These are phyloP conservation scores for Philonicus albiceps DNA, from an alignment of 2,888 invertebrate species.

Conservation along the genomic window DNA sequence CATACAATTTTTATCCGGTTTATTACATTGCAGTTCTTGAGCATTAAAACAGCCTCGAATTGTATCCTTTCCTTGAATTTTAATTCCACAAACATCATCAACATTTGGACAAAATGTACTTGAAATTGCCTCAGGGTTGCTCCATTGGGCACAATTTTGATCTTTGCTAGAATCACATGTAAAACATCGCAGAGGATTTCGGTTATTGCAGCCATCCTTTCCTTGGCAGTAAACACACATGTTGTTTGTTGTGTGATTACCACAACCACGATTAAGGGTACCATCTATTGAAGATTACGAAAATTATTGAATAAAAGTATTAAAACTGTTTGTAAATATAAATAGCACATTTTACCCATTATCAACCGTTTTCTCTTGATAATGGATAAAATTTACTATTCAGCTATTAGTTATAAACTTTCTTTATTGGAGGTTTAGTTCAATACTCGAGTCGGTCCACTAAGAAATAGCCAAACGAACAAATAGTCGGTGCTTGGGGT, in stretches of 20 bases:
- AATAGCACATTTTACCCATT: too few species aligned
- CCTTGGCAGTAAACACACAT: conserved; percentile 38
- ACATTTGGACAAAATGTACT: conserved; percentile 42
- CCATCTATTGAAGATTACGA: neutral
- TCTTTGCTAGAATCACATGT: conserved; percentile 47
- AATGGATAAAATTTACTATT: too few species aligned
- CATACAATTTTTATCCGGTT: conserved; percentile 45
- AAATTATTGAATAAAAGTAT: neutral
- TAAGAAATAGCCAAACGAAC: too few species aligned
- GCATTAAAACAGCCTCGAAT: conserved; percentile 50
- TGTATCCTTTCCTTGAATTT: conserved; percentile 37
- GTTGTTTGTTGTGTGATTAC: neutral
- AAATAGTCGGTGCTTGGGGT: too few species aligned
- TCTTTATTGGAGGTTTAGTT: too few species aligned
- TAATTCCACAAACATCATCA: conserved; percentile 46
- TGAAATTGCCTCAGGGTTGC: neutral
- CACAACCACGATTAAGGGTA: neutral
- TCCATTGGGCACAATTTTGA: conserved; percentile 47
- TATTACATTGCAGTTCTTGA: conserved; percentile 8
- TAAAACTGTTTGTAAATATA: too few species aligned
- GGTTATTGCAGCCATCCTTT: conserved; percentile 44
- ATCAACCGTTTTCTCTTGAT: too few species aligned
- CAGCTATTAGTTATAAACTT: too few species aligned
- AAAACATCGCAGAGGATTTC: conserved; percentile 47
- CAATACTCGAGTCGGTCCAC: too few species aligned